Base-by-base conservation (phyloP, 1,140 invertebrate species). In the Periplaneta americana region DNA sequence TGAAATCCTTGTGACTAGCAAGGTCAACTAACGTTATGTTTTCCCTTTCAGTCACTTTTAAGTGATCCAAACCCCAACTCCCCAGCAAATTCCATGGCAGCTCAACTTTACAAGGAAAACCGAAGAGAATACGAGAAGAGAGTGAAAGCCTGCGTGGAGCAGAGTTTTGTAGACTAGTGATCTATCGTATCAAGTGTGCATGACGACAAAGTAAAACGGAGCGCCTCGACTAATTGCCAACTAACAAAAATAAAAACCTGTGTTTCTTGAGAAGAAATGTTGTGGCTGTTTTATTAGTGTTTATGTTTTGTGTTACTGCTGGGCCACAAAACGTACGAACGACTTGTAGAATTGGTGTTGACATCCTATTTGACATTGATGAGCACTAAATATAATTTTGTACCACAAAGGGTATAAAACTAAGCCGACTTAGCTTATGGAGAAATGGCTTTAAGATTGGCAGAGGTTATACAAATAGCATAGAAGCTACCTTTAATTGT, bases 51-150 rank as follows among this genome's bases (percentile, higher is more conserved):
- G 96, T 97, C 96, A 88, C 91, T 97, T 89, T 91, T 98, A 89
- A 97, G 96, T 93, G 97, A 98, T 90, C 97, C 97, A 83, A 98
- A 98, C 91, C 97, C 97, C 83, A 98, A 98, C 91, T 97, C 96
- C 87, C 97, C 97, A 86, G 97, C 97, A 83, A 98, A 98, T 88
- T 97, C 96, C 84, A 96, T 97, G 93, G 97, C 97, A 87, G 97
- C 97, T 83, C 96, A 98, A 91, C 93, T 98, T 85, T 98, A 98
- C 90, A 97, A 97, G 92, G 96, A 97, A 89, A 97, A 98, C 89
- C 92, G 96, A 88, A 92, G 96, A 86, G 97, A 98, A 91, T 98
- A 98, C 90, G 97, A 98, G 91, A 98, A 98, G 90, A 92, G 96
- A 92, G 97, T 98, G 86, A 97, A 97, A 91, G 95, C 96, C 87